These are phyloP conservation scores for Xylota sylvarum DNA, from an alignment of 2,888 invertebrate genomes.

Conservation along the genomic window DNA sequence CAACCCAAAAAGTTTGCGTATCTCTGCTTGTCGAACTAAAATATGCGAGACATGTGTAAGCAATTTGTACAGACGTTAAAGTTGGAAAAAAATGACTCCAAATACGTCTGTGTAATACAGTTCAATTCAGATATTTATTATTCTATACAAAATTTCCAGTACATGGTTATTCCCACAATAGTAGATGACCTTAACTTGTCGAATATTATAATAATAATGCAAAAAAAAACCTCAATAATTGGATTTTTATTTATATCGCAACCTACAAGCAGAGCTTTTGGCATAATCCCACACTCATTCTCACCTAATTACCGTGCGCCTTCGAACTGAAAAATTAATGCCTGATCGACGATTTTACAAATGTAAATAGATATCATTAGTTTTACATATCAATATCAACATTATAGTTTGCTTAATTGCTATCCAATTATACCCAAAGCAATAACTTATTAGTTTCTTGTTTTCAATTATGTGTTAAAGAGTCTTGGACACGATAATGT, in stretches of 20 bases:
- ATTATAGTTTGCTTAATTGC: conserved; percentile 5
- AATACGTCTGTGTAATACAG: no score
- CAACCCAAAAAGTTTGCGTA: no score
- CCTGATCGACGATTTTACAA: no score
- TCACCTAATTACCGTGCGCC: neutral
- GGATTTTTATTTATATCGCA: neutral
- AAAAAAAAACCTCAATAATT: neutral
- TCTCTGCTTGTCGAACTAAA: no score
- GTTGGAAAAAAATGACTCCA: no score
- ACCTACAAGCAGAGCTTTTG: neutral
- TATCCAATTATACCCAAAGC: conserved; percentile 6
- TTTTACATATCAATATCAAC: neutral
- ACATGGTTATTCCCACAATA: no score
- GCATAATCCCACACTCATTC: neutral
- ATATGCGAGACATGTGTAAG: no score
- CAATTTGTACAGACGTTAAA: no score
- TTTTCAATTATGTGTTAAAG: neutral
- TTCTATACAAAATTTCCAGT: no score
- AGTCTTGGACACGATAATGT: conserved; percentile 7
- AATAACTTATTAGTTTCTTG: neutral
- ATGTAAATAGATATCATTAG: neutral
- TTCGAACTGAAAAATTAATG: conserved; percentile 14
- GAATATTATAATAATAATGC: no score
- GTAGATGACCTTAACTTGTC: neutral
- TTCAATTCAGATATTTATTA: no score